Percentiles rank a stretch among this genome's conserved stretches.
phyloP scores from a whole-genome alignment of 2,113 vertebrate species.

The Hippolais icterina region DNA sequence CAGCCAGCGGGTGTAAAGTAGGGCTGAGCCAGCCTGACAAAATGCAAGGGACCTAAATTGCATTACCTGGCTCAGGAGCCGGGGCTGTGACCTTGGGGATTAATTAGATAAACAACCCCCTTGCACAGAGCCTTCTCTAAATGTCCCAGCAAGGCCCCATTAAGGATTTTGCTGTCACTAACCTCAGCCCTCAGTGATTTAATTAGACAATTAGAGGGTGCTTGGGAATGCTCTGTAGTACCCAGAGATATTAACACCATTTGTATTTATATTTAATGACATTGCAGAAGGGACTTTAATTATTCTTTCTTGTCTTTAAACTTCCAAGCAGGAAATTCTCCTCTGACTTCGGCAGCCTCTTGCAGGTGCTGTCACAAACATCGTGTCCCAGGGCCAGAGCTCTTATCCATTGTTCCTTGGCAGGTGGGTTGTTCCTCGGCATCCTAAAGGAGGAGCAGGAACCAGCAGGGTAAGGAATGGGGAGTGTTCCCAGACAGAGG shows the following conservation, averaged over 20 bases:
- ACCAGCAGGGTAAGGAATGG: fast-evolving
- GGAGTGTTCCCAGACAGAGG: neutral
- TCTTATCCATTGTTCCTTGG: neutral
- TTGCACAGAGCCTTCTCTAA: constrained; percentile 26
- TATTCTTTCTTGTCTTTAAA: constrained; percentile 43
- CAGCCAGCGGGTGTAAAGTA: neutral
- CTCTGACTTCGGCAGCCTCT: neutral
- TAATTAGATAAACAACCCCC: constrained; percentile 64
- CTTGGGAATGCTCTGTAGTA: constrained; percentile 47
- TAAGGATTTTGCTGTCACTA: constrained; percentile 59
- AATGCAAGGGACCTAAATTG: constrained; percentile 19
- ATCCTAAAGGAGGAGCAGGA: neutral
- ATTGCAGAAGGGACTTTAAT: constrained; percentile 42
- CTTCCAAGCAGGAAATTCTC: constrained; percentile 4
- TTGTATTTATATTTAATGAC: constrained; percentile 66
- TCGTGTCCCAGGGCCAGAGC: neutral
- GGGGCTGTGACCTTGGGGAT: constrained; percentile 53
- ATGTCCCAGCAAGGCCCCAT: constrained; percentile 58
- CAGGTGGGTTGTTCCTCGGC: neutral
- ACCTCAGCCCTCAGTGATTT: constrained; percentile 66
- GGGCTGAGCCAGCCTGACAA: constrained; percentile 4
- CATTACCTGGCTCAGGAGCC: constrained; percentile 33
- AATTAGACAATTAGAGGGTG: constrained; percentile 69
- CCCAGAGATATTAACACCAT: constrained; percentile 65
- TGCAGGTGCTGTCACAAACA: neutral